Conservation (phyloP, 2,888 invertebrate species). For the Drosophila mercatorum region DNA sequence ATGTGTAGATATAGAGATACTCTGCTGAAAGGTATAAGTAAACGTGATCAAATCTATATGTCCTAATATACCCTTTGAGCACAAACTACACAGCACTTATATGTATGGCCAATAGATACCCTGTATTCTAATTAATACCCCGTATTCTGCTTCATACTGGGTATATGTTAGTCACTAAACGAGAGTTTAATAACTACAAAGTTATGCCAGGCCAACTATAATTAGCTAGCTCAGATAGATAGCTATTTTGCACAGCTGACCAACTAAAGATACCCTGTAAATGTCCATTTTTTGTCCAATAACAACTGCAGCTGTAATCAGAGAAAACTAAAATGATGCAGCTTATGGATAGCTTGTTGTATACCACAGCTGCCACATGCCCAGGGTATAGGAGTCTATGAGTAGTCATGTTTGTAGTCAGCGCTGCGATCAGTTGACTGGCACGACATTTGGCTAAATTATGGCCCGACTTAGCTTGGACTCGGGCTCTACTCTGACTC, state of each 20-base stretch:
- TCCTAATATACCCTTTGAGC: no score
- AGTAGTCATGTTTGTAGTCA: conserved; percentile 6
- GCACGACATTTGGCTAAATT: conserved; percentile 75
- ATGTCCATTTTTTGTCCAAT: no score
- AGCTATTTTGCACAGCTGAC: background rate
- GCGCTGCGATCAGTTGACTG: conserved; percentile 54
- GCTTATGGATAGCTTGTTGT: background rate
- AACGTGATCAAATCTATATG: background rate
- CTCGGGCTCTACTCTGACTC: conserved; percentile 13
- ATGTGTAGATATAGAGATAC: background rate
- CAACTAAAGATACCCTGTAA: background rate
- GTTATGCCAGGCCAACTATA: background rate
- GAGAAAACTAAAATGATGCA: no score
- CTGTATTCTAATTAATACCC: background rate
- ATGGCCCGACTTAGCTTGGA: conserved; percentile 50
- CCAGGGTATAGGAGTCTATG: background rate
- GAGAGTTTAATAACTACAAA: background rate
- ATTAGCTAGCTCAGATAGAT: background rate
- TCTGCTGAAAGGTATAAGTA: background rate
- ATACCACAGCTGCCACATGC: background rate
- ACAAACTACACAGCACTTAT: no score
- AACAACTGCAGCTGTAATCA: no score
- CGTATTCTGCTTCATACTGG: background rate
- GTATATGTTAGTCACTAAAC: conserved; percentile 2
- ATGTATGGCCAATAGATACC: background rate